Conservation (phyloP, 2,888 invertebrate genomes). For the Orchestes rusci region DNA sequence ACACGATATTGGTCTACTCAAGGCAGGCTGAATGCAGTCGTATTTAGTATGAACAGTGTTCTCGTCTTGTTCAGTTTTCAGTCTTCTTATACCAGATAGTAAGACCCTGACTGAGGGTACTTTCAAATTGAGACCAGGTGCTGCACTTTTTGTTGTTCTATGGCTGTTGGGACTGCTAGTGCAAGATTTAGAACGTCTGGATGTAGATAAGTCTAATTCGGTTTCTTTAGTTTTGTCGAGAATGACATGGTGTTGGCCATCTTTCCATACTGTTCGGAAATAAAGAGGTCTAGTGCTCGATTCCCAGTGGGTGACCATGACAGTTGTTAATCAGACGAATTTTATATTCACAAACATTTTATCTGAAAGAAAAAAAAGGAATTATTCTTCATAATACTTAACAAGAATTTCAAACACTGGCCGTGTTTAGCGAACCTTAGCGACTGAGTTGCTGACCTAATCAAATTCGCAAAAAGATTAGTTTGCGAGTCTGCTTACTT, state of each 20-base stretch:
- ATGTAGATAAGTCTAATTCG: neutral
- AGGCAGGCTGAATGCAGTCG: neutral
- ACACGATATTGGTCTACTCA: constrained; percentile 1
- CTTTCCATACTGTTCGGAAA: constrained; percentile 59
- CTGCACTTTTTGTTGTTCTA: constrained; percentile 24
- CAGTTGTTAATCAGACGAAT: no score
- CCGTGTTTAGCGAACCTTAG: no score
- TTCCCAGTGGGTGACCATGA: constrained; percentile 50
- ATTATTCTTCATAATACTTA: no score
- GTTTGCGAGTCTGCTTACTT: no score
- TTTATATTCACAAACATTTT: no score
- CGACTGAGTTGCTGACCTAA: no score
- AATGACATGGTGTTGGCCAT: constrained; percentile 62
- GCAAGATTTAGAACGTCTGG: constrained; percentile 7
- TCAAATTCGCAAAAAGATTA: no score
- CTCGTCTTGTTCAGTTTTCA: constrained; percentile 1
- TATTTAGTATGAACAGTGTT: neutral
- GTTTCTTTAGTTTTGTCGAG: constrained; percentile 53
- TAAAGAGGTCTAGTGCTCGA: constrained; percentile 51
- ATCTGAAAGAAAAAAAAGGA: no score
- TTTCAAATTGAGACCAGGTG: constrained; percentile 24
- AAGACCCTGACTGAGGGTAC: constrained; percentile 34
- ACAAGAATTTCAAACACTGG: no score
- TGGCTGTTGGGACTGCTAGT: constrained; percentile 6
- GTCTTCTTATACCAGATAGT: constrained; percentile 23